Conservation (phyloP, 2,888 invertebrate genomes). For the Hyposoter dolosus region DNA sequence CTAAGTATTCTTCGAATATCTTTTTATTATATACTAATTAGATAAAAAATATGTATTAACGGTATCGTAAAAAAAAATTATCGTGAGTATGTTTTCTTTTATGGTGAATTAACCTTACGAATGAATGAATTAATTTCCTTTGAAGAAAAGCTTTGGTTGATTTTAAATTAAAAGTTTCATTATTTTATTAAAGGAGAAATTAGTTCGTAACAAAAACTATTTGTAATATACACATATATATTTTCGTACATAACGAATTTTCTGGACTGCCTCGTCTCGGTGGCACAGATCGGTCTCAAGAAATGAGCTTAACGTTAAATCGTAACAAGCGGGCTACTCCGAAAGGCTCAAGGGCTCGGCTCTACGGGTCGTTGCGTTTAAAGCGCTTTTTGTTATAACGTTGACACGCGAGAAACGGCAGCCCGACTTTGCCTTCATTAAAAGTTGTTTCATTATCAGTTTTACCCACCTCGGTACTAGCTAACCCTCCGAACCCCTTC, state of each 20-base stretch:
- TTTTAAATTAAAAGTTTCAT: neutral
- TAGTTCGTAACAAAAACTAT: neutral
- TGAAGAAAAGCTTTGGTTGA: no score
- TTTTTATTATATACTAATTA: no score
- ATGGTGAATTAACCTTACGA: neutral
- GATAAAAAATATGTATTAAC: no score
- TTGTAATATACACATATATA: neutral
- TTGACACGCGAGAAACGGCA: constrained; percentile 68
- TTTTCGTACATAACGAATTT: neutral
- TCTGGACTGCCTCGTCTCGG: neutral
- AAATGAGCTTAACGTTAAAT: constrained; percentile 19
- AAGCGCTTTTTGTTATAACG: constrained; percentile 70
- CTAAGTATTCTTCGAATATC: no score
- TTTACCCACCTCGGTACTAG: constrained; percentile 48
- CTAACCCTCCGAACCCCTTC: constrained; percentile 40
- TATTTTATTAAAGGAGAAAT: neutral
- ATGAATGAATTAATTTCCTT: neutral
- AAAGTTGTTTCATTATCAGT: constrained; percentile 73
- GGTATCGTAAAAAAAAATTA: no score
- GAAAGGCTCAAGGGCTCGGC: constrained; percentile 10
- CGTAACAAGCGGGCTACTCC: constrained; percentile 29
- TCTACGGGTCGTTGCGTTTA: constrained; percentile 66
- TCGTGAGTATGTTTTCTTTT: no score
- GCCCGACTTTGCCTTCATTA: constrained; percentile 70
- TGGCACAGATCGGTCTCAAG: constrained; percentile 32